Evolutionary conservation across 2,113 vertebrate genomes (phyloP), one percentile per base, ranked within the genome.

Genomic region (Synchiropus splendidus): DNA sequence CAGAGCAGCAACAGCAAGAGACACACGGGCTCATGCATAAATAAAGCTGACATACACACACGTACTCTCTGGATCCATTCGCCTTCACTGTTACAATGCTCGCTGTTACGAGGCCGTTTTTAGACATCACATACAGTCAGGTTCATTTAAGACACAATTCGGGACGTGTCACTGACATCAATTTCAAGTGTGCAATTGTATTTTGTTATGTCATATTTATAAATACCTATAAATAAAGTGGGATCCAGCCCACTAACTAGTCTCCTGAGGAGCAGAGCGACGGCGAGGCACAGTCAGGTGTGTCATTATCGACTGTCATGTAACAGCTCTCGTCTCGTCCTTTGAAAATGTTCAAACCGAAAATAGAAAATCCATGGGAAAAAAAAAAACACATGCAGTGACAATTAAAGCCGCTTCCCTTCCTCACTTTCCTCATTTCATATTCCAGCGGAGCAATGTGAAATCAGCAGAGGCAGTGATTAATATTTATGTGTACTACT

Each of bases 191-290:
- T 21, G 69, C 77, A 72, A 64, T 33, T 67, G 65, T 42, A 48
- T 64, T 42, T 36, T 50, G 42, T 59, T 63, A 64, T 52, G 65
- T 70, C 66, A 65, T 60, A 75, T 76, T 78, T 76, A 69, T 78
- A 71, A 13, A 2, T 6, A 6, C 60, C 73, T 81, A 78, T 80
- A 83, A 85, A 83, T 79, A 82, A 78, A 77, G 50, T 36, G 56
- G 67, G 6, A 51, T 64, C 49, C 60, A 57, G 64, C 62, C 57
- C 37, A 13, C 64, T 78, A 80, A 80, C 77, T 72, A 72, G 72
- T 69, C 79, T 59, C 78, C 39, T 34, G 76, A 72, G 80, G 61
- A 42, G 39, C 42, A 41, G n/a, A n/a, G n/a, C n/a, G 48, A 17
- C 39, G 48, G 66, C 70, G 67, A 77, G 56, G 61, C 48, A n/a